phyloP scores from a whole-genome alignment of 2,888 invertebrate species.

The Drosophila stalkeri region DNA sequence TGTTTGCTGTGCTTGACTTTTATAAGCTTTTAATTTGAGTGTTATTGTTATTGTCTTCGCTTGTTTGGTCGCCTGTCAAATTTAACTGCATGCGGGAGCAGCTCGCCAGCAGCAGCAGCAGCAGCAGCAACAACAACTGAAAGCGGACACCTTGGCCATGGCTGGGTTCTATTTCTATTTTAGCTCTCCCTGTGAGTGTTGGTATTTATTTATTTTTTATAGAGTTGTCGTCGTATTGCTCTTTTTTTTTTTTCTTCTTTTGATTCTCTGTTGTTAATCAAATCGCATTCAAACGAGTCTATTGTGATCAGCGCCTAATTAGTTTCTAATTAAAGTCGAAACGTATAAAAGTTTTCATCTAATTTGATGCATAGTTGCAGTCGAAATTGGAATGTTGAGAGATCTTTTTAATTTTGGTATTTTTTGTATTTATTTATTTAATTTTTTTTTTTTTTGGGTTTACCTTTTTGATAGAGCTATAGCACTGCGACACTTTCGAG shows the following conservation, averaged over 20 bases:
- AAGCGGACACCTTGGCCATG: slow-evolving; percentile 67
- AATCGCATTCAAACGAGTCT: slow-evolving; percentile 53
- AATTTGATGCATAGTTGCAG: slow-evolving; percentile 5
- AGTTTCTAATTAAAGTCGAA: slow-evolving; percentile 72
- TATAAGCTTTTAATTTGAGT: slow-evolving; percentile 81
- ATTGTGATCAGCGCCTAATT: slow-evolving; percentile 58
- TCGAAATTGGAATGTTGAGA: neutral
- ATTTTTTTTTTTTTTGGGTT: neutral
- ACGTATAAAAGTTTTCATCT: slow-evolving; percentile 46
- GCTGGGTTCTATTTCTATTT: slow-evolving; percentile 17
- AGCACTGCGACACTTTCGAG: slow-evolving; percentile 35
- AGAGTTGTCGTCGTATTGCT: slow-evolving; percentile 42
- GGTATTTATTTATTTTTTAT: slow-evolving; percentile 34
- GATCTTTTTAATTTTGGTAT: too few relatives aligned
- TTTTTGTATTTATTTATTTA: too few relatives aligned
- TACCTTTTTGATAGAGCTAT: neutral
- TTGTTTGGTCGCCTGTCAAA: slow-evolving; percentile 53
- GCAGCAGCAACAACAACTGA: slow-evolving; percentile 31
- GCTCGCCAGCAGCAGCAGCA: neutral
- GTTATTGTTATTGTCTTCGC: slow-evolving; percentile 70
- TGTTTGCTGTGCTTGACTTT: slow-evolving; percentile 67
- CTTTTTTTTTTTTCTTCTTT: neutral
- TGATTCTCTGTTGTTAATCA: slow-evolving; percentile 41
- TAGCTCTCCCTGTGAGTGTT: neutral
- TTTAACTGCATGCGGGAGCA: slow-evolving; percentile 59